A percentile compares a stretch with the other conserved stretches of the same genome.
Evolutionary conservation across 2,888 invertebrate species (phyloP).

Genomic region (Caenorhabditis auriculariae): DNA sequence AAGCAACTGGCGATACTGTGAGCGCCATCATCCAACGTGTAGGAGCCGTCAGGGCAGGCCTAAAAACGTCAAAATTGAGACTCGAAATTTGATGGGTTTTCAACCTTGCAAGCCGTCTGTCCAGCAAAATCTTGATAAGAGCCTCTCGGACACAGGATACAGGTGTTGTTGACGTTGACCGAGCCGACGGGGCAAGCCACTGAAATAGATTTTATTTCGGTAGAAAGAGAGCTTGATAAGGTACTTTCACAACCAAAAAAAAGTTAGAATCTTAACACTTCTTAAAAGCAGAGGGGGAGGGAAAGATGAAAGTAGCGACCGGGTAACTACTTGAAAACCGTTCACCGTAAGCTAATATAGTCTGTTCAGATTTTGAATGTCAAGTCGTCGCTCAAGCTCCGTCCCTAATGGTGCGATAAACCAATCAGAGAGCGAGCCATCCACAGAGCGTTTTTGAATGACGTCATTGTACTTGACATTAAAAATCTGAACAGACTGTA

Average conservation of each 20-base stretch:
- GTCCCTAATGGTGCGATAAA: too few relatives aligned
- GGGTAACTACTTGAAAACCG: too few relatives aligned
- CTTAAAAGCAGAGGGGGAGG: not conserved
- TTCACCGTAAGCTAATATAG: too few relatives aligned
- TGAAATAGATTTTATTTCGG: slow-evolving; percentile 64
- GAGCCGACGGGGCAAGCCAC: slow-evolving; percentile 97
- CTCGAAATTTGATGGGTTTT: not conserved
- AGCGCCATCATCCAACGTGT: slow-evolving; percentile 79
- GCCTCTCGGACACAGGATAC: slow-evolving; percentile 83
- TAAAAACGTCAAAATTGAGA: not conserved
- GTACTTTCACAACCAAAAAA: not conserved
- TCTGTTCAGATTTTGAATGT: too few relatives aligned
- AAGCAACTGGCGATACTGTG: slow-evolving; percentile 63
- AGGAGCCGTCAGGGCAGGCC: slow-evolving; percentile 89
- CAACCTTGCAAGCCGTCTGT: slow-evolving; percentile 78
- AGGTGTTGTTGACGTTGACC: slow-evolving; percentile 84
- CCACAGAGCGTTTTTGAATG: too few relatives aligned
- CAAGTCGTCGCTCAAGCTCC: too few relatives aligned
- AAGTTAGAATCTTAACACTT: not conserved
- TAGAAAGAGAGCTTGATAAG: not conserved
- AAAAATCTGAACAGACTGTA: too few relatives aligned
- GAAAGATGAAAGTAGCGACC: too few relatives aligned
- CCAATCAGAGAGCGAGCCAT: too few relatives aligned
- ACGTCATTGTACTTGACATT: too few relatives aligned
- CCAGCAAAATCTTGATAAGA: slow-evolving; percentile 72